These are phyloP conservation scores for Alces alces DNA, from an alignment of 2,113 vertebrate genomes.

Conservation along the genomic window DNA sequence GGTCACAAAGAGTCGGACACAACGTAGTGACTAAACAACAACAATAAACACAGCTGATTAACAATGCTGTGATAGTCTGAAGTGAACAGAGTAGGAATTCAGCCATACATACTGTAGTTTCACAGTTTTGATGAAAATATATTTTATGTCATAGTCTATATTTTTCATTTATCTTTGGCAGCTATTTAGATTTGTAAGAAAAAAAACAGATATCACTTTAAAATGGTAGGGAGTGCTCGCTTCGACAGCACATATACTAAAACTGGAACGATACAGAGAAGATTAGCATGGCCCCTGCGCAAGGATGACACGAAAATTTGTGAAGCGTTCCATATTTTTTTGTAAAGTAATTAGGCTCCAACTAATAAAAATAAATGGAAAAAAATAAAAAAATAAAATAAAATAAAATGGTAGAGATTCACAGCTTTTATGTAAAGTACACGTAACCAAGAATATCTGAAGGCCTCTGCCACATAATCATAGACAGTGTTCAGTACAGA, in stretches of 20 bases:
- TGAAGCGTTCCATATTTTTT: no score
- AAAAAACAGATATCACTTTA: not conserved
- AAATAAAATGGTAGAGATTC: not conserved
- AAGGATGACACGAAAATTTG: no score
- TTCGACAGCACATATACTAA: no score
- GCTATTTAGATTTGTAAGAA: not conserved
- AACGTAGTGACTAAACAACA: not conserved
- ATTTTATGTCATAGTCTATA: not conserved
- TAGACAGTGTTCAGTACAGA: not conserved
- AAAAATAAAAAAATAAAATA: no score
- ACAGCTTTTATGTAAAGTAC: not conserved
- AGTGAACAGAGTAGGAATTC: not conserved
- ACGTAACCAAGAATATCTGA: slow-evolving; percentile 10
- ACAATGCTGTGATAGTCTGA: not conserved
- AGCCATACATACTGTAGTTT: not conserved
- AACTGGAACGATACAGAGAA: no score
- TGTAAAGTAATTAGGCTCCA: no score
- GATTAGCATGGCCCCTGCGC: no score
- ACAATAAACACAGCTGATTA: not conserved
- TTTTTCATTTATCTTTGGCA: slow-evolving; percentile 4
- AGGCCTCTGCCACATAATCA: not conserved
- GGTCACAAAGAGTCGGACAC: not conserved
- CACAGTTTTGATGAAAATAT: slow-evolving; percentile 8
- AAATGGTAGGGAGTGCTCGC: not conserved
- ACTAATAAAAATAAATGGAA: no score